Conservation (phyloP, 2,113 vertebrate species). For the Butorides virescens region DNA sequence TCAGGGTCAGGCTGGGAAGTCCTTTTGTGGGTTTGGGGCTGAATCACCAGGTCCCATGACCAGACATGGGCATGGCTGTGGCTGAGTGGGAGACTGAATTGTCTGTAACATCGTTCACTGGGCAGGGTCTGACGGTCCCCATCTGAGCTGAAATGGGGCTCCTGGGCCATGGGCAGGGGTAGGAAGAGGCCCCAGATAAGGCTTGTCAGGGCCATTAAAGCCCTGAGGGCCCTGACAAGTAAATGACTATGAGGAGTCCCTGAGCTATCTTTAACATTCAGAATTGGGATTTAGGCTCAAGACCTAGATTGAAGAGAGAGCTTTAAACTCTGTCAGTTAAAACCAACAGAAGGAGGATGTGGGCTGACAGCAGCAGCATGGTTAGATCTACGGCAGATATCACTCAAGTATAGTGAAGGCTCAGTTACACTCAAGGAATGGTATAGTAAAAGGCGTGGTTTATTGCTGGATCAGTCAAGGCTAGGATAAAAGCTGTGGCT, state of each 20-base stretch:
- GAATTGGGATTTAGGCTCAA: background rate
- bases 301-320: background rate
- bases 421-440: background rate
- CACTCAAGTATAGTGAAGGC: background rate
- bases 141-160: background rate
- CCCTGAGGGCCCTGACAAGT: background rate
- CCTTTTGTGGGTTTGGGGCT: background rate
- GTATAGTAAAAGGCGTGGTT: background rate
- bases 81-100: background rate
- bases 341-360: background rate
- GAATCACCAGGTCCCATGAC: background rate
- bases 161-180: background rate
- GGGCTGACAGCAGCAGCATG: background rate
- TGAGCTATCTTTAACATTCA: background rate
- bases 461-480: background rate
- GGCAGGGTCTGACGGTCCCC: rapidly evolving
- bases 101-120: background rate
- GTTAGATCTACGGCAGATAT: background rate
- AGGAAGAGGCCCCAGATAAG: background rate
- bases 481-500: background rate
- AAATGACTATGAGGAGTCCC: too few species aligned
- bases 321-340: background rate
- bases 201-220: background rate
- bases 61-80: background rate
- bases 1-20: background rate